phyloP scores from a whole-genome alignment of 23 tunicate genomes.

The Clavelina lepadiformis region DNA sequence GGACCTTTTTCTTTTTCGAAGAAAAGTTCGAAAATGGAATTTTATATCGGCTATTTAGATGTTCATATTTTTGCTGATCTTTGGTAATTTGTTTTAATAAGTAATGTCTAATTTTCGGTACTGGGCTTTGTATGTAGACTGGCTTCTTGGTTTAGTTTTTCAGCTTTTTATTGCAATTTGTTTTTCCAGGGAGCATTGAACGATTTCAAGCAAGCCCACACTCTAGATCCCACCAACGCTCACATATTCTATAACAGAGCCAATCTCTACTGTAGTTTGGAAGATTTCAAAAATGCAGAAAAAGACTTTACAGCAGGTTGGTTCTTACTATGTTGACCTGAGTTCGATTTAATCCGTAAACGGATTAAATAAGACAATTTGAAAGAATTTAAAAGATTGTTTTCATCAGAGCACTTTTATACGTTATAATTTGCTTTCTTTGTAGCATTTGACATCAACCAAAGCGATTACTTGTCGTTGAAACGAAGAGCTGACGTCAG shows the following conservation, averaged over 20 bases:
- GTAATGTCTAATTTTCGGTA: too few species aligned
- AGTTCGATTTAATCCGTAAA: too few species aligned
- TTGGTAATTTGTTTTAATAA: too few species aligned
- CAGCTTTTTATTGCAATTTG: neutral
- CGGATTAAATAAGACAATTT: too few species aligned
- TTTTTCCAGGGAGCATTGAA: conserved; percentile 54
- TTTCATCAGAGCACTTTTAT: neutral
- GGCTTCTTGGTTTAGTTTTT: too few species aligned
- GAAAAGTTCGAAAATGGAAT: neutral
- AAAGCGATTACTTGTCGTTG: conserved; percentile 67
- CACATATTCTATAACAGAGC: conserved; percentile 77
- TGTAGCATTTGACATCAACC: conserved; percentile 82
- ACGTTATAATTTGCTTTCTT: neutral
- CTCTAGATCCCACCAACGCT: conserved; percentile 39
- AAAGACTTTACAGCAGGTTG: conserved; percentile 61
- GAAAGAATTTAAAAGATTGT: neutral
- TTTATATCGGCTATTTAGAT: too few species aligned
- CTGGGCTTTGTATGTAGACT: too few species aligned
- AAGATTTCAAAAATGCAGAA: conserved; percentile 62
- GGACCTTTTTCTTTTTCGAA: neutral
- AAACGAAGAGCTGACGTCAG: conserved; percentile 79
- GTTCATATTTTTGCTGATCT: too few species aligned
- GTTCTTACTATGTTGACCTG: neutral
- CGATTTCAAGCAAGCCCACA: conserved; percentile 63
- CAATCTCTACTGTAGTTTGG: conserved; percentile 37